Evolutionary conservation across 2,797 vertebrate genomes (phyloP), one percentile per base, ranked within the genome.

Genomic region (Sebastes itinus): DNA sequence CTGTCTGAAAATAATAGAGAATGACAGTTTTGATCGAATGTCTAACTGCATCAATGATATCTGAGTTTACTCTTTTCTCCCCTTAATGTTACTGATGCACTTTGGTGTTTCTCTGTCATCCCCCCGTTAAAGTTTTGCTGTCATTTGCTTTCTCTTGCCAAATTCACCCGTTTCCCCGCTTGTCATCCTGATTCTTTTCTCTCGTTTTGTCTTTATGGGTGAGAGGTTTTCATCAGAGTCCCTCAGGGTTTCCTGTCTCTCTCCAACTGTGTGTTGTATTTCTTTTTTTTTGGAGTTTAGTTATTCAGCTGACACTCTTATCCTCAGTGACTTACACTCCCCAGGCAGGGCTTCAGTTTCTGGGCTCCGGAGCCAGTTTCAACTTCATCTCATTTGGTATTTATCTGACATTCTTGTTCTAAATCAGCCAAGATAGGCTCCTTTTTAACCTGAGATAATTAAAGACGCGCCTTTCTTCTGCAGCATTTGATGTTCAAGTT

Each of bases 171-270:
- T 76, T 80, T 80, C 33, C 52, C 70, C 20, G 67, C 79, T 62
- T 84, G 87, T 89, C 87, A 72, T 80, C 65, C 42, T 3, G 70
- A 80, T 75, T 80, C 77, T 68, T 65, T 32, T 55, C 74, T 80
- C 75, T 78, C 27, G 54, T 83, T 82, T 72, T 62, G 60, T 83
- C 81, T 86, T 49, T 27, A 60, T 59, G 75, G 75, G 61, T 82
- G 71, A 88, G 83, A 81, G 77, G 66, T 76, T 83, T 85, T 87
- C 82, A 84, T 87, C 75, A 27, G 60, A 56, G 63, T 86, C 84
- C 86, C 87, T 81, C 72, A 33, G 84, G 87, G 77, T 52, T 82
- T 89, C 82, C 80, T 75, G 84, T 82, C 85, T 77, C 77, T 66
- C 84, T 66, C 65, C 56, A 4, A 70, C 87, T 77, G 80, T 62